Evolutionary conservation across 1,140 invertebrate genomes (phyloP), one percentile per base, ranked within the genome.

Genomic region (Psilanteris sp.): DNA sequence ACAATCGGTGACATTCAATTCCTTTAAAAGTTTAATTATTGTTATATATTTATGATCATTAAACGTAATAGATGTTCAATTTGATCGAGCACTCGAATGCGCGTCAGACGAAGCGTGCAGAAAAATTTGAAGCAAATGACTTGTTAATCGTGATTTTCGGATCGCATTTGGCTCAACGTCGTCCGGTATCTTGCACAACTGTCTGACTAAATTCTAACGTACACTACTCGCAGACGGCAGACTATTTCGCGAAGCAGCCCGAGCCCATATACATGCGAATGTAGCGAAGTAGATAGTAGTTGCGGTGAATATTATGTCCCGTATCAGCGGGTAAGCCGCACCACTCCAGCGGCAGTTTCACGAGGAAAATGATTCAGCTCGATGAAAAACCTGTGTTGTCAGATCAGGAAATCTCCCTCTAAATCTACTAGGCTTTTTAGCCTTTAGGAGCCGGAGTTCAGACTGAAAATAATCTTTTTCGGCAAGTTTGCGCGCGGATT

Each of bases 301-400:
- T 37, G 66, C 73, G 44, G 31, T 11, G 43, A 70, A 77, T 70
- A 77, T 71, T 77, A 66, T 46, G 50, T 32, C 31, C 48, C 59
- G 52, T 68, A 71, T 77, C 66, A 52, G 52, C 44, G 50, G 9
- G 24, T 70, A 71, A 77, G 59, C 59, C 44, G 41, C 66, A 20
- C 52, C 57, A 43, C 39, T 66, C 43, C 55, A 44, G 32, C 26
- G 26, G 5, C 22, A 62, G 57, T 70, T 70, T 61, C 41, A 44
- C 36, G 26, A 44, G 16, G 26, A 68, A 72, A 72, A 77, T 77
- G 62, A 77, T 77, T 64, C 55, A 6, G 55, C 18, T 37, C 62
- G 57, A 77, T 77, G 75, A 77, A 77, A 77, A 77, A 73, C 54
- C 57, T 14, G 68, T 72, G 68, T 68, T 77, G 75, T 77, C 75